These are phyloP conservation scores for Venturia canescens DNA, from an alignment of 1,140 invertebrate genomes.

Conservation along the genomic window DNA sequence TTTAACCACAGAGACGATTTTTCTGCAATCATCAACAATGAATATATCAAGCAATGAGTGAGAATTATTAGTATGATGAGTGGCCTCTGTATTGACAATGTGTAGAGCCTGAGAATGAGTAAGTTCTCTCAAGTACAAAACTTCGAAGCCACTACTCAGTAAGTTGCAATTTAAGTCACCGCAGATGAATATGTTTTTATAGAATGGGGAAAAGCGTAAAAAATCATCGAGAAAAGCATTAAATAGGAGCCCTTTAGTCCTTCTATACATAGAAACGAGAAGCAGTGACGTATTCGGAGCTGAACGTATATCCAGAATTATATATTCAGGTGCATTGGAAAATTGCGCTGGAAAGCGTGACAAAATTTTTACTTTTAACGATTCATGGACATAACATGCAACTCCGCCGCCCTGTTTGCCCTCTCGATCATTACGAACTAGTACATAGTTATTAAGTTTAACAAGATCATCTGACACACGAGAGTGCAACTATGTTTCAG, in stretches of 20 bases:
- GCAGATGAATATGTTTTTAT: not conserved
- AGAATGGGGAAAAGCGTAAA: not conserved
- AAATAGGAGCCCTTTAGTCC: not conserved
- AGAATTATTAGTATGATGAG: not conserved
- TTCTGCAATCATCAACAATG: not conserved
- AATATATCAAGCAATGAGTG: not conserved
- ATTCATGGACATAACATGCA: constrained; percentile 5
- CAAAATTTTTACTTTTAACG: not conserved
- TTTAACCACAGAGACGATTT: not conserved
- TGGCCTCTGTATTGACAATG: not conserved
- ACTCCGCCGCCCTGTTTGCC: not conserved
- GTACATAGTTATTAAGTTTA: not conserved
- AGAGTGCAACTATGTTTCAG: not conserved
- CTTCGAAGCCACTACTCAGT: not conserved
- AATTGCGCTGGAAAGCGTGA: not conserved
- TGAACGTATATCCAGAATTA: not conserved
- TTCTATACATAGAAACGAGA: not conserved
- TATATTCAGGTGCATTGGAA: constrained; percentile 19
- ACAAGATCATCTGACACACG: not conserved
- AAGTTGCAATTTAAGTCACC: constrained; percentile 1
- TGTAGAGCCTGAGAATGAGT: not conserved
- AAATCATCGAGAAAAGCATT: not conserved
- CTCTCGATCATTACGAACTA: constrained; percentile 17
- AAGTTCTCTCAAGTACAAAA: not conserved
- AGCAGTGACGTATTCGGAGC: not conserved